Evolutionary conservation across 2,888 invertebrate genomes (phyloP).

Genomic region (Xylocampa areola): DNA sequence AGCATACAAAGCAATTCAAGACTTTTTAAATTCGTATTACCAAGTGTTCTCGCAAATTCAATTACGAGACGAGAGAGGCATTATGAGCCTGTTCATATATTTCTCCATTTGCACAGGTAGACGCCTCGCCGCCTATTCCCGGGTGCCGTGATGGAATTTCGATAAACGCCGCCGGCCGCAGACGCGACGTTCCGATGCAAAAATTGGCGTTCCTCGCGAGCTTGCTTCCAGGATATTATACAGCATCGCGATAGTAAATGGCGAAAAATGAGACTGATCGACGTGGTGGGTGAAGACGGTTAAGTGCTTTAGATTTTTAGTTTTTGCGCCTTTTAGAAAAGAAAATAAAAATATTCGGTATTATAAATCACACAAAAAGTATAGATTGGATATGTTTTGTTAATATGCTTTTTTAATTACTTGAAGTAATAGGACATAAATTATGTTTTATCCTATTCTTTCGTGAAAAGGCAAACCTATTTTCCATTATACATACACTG

Average conservation of each 20-base stretch:
- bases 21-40: not conserved
- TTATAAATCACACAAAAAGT: too few relatives aligned
- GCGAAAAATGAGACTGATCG: slow-evolving; percentile 23
- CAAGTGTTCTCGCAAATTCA: slow-evolving; percentile 11
- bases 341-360: too few relatives aligned
- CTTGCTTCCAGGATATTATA: slow-evolving; percentile 41
- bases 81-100: slow-evolving; percentile 27
- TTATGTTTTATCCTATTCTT: too few relatives aligned
- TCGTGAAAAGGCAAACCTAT: too few relatives aligned
- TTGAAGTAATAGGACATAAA: too few relatives aligned
- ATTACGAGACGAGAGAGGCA: too few relatives aligned
- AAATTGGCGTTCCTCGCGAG: slow-evolving; percentile 63
- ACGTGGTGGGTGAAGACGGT: too few relatives aligned
- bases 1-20: not conserved
- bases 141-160: slow-evolving; percentile 62
- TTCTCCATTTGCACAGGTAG: slow-evolving; percentile 53
- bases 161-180: slow-evolving; percentile 58
- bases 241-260: slow-evolving; percentile 33
- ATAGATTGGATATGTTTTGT: too few relatives aligned
- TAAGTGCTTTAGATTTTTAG: too few relatives aligned
- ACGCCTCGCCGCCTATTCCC: slow-evolving; percentile 28
- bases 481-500: too few relatives aligned
- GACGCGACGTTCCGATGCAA: slow-evolving; percentile 64
- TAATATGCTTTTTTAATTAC: too few relatives aligned
- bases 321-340: too few relatives aligned